Percentiles rank a stretch among this genome's conserved stretches.
These are phyloP conservation scores for Paramuricea clavata DNA, from an alignment of 92 coral and sea anemone genomes.

Conservation along the genomic window DNA sequence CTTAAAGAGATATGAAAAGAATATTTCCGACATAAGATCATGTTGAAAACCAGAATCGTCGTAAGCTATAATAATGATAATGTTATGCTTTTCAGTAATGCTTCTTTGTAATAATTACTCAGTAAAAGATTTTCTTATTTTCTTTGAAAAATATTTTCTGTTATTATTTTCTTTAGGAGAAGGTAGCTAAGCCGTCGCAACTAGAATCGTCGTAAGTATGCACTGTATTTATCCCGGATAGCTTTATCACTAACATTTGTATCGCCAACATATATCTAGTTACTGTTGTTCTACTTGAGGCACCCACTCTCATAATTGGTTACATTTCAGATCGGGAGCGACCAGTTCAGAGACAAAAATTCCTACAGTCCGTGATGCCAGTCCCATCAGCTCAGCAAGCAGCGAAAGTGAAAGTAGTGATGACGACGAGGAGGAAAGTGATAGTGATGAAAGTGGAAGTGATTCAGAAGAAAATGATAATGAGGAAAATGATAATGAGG, in stretches of 20 bases:
- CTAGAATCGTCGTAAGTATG: conserved; percentile 54
- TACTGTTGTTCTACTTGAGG: no score
- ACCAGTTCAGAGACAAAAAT: conserved; percentile 32
- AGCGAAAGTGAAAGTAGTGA: conserved; percentile 61
- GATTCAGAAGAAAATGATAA: conserved; percentile 40
- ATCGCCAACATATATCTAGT: no score
- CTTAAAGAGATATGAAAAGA: no score
- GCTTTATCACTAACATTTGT: no score
- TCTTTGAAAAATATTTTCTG: no score
- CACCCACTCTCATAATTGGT: no score
- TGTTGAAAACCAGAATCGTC: no score
- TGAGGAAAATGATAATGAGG: conserved; percentile 40
- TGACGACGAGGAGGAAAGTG: conserved; percentile 8
- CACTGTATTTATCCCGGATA: neutral
- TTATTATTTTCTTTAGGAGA: conserved; percentile 53
- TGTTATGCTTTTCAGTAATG: no score
- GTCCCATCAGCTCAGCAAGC: conserved; percentile 39
- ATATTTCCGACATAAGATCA: no score
- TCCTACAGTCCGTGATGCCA: conserved; percentile 54
- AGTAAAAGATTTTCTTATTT: no score
- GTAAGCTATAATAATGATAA: no score
- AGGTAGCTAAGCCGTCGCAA: conserved; percentile 72
- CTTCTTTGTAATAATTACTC: no score
- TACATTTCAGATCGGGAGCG: conserved; percentile 27
- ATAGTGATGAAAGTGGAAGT: conserved; percentile 44